Base-by-base conservation (phyloP, 1,140 invertebrate genomes). In the Heliothis virescens region DNA sequence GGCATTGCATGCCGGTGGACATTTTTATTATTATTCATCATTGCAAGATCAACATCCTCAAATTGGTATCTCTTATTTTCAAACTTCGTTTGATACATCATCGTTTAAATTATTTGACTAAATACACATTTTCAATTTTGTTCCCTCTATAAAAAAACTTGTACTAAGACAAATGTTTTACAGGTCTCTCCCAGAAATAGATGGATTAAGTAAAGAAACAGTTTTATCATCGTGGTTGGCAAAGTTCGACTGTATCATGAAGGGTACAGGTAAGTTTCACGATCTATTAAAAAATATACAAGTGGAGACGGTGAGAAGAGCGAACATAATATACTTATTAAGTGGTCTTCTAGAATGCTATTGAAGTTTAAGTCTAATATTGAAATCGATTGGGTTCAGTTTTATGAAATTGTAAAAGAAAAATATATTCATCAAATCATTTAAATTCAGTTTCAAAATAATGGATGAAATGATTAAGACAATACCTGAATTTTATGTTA, bases 191-290 rank as follows among this genome's bases (percentile, higher is more conserved):
- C 99, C 99, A 83, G 99, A 99, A 96, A 99, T 99, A 91, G 99
- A 99, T 95, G 99, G 99, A 79, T 95, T 99, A 82, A 99, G 98
- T 95, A 99, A 99, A 96, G 99, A 99, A 95, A 99, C 99, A 65
- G 99, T 99, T 26, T 95, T 99, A 85, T 99, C 98, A 69, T 99
- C 99, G 65, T 99, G 99, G 99, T 98, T 99, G 96, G 98, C 98
- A 50, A 99, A 99, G 95, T 99, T 99, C 95, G 99, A 99, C 95
- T 98, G 98, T 92, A 99, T 99, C 90, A 97, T 99, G 91, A 99
- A 99, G 95, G 98, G 98, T 80, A 96, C 95, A 41, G 96, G 95
- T 91, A 82, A 90, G 92, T 91, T 60, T 41, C 3, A n/a, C 29
- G 13, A 60, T 62, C 5, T 50, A 1, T 41, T 57, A n/a, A 15